These are phyloP conservation scores for Propithecus perrieri DNA, from an alignment of 2,797 vertebrate species.

Conservation along the genomic window DNA sequence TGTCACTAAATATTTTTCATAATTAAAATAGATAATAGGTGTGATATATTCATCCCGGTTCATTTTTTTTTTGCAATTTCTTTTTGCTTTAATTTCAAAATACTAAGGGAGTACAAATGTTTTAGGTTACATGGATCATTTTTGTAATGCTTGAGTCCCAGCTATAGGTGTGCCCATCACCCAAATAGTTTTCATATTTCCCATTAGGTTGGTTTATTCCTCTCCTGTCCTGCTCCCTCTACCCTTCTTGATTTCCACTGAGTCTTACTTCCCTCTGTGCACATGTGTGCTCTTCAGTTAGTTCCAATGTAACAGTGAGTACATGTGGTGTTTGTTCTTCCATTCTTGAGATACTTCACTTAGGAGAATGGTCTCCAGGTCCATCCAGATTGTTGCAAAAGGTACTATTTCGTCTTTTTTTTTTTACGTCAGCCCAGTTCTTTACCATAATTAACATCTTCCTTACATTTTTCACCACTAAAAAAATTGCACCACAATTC, in stretches of 20 bases:
- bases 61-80: too few relatives aligned
- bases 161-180: neutral
- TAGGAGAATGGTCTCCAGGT: neutral
- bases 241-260: neutral
- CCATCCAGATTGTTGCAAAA: neutral
- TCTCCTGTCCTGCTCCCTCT: rapidly evolving
- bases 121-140: neutral
- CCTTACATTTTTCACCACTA: neutral
- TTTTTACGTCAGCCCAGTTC: neutral
- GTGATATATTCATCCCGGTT: neutral
- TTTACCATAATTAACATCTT: neutral
- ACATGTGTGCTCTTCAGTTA: neutral
- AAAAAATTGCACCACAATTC: neutral
- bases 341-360: neutral
- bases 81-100: neutral
- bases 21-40: neutral
- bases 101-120: neutral
- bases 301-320: neutral
- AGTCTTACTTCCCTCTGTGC: neutral
- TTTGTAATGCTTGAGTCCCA: neutral
- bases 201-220: neutral
- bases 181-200: neutral
- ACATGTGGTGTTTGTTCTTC: neutral
- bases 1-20: neutral
- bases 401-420: neutral